phyloP scores from a whole-genome alignment of 2,113 vertebrate species.

The Limanda limanda region DNA sequence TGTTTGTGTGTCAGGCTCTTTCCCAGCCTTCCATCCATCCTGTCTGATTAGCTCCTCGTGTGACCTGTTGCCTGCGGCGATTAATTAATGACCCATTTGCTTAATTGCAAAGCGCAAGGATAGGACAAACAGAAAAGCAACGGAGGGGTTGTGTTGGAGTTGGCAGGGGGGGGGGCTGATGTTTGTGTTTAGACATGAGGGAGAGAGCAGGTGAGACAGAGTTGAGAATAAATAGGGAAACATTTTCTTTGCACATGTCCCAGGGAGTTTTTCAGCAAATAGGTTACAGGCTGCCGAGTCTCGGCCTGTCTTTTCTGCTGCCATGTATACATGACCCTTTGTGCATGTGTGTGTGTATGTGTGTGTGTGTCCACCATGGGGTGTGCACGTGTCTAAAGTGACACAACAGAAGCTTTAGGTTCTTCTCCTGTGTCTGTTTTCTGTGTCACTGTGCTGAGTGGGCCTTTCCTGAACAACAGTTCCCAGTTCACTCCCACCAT shows the following conservation, averaged over 20 bases:
- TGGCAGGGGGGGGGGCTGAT: not conserved
- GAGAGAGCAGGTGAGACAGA: slow-evolving; percentile 27
- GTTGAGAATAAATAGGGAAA: not conserved
- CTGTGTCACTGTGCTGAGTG: slow-evolving; percentile 60
- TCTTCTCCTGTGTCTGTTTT: slow-evolving; percentile 23
- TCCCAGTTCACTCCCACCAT: slow-evolving; percentile 68
- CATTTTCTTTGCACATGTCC: slow-evolving; percentile 2
- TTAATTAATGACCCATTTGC: slow-evolving; percentile 82
- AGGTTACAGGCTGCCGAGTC: not conserved
- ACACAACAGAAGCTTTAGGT: slow-evolving; percentile 55
- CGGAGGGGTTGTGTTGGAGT: slow-evolving; percentile 29
- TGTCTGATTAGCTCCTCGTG: slow-evolving; percentile 69
- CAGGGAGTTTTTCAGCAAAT: slow-evolving; percentile 11
- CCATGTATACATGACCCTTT: slow-evolving; percentile 1
- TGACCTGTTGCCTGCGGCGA: slow-evolving; percentile 69
- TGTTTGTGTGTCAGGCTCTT: slow-evolving; percentile 32
- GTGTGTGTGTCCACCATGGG: too few species aligned
- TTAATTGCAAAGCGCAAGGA: slow-evolving; percentile 72
- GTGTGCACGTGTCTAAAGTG: not conserved
- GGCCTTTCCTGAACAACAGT: slow-evolving; percentile 53
- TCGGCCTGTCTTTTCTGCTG: slow-evolving; percentile 24
- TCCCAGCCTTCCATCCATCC: slow-evolving; percentile 72
- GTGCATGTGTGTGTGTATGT: slow-evolving; percentile 6
- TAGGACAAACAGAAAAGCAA: slow-evolving; percentile 54
- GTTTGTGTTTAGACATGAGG: slow-evolving; percentile 10